Base-by-base conservation (phyloP, 1,140 invertebrate genomes). In the Drosophila micromelanica region DNA sequence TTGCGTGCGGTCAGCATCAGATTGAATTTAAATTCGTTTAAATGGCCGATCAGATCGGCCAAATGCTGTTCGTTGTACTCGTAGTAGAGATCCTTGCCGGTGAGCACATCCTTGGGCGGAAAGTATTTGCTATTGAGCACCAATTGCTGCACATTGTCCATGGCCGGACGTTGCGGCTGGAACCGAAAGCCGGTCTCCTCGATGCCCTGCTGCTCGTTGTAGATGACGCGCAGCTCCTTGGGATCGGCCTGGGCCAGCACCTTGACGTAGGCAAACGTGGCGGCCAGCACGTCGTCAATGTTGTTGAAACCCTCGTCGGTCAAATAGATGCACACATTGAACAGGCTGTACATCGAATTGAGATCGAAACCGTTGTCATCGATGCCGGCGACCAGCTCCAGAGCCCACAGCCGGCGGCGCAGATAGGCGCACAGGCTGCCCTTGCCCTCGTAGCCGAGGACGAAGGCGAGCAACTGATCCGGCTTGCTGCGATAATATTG, bases 391-490 rank as follows among this genome's bases (percentile, higher is more conserved):
- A 93, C 94, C 9, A 98, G 94, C n/a, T 95, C 95, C 2, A 98
- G 92, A 2, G 96, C 97, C 97, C 97, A 98, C 30, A 97, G 95
- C 93, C 96, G 96, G 52, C 95, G 94, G 64, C 96, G 95, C 32
- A 99, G 93, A 85, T 96, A 97, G 38, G 96, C 96, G 1, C 98
- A 94, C 9, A 99, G 92, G 77, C 97, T 97, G 20, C 97, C 97
- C 76, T 95, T 94, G 2, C 97, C 97, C 92, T 98, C 97, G 91
- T 98, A 96, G 0, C 97, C 97, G 5, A 98, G 92, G 5, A 98
- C 91, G 92, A 95, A 97, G 0, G 96, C 95, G 0, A 98, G 87
- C 78, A 98, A 97, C 48, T 96, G 93, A 65, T 96, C 93, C 0
- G 96, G 96, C 92, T 97, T 97, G 27, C 93, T 94, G 91, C 94